Evolutionary conservation across 1,140 invertebrate genomes (phyloP).

Genomic region (Drosophila orena): DNA sequence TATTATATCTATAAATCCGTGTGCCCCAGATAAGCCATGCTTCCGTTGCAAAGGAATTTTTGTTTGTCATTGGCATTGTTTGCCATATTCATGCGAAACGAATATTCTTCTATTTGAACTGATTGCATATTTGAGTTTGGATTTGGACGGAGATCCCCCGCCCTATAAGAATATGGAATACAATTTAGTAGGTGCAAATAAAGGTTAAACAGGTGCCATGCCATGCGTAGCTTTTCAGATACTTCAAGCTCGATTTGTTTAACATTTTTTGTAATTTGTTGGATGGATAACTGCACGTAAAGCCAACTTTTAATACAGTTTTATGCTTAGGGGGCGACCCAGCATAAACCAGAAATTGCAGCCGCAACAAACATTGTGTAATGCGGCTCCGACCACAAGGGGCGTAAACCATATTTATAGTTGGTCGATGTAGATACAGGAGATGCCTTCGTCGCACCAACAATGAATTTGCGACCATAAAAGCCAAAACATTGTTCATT

Average conservation of each 20-base stretch:
- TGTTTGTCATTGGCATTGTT: constrained; percentile 25
- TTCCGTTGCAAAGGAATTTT: constrained; percentile 32
- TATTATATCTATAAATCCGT: constrained; percentile 52
- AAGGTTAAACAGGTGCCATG: too few species aligned
- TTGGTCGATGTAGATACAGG: constrained; percentile 38
- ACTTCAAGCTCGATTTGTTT: background rate
- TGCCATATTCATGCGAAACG: constrained; percentile 31
- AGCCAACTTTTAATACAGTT: constrained; percentile 30
- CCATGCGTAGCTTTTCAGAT: too few species aligned
- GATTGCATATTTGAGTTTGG: constrained; percentile 41
- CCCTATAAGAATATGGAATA: too few species aligned
- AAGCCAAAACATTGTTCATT: constrained; percentile 71
- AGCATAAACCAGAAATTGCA: constrained; percentile 34
- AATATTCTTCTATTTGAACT: constrained; percentile 36
- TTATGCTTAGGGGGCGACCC: constrained; percentile 53
- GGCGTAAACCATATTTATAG: constrained; percentile 76
- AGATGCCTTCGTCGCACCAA: constrained; percentile 37
- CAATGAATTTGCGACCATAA: constrained; percentile 77
- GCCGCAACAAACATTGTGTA: constrained; percentile 52
- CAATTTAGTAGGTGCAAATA: too few species aligned
- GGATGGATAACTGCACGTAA: constrained; percentile 7
- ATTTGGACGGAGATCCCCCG: background rate
- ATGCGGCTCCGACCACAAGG: constrained; percentile 35
- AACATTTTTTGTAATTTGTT: background rate
- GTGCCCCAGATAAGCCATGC: constrained; percentile 43